Evolutionary conservation across 2,113 vertebrate species (phyloP).

Genomic region (Cyprichromis sp.): DNA sequence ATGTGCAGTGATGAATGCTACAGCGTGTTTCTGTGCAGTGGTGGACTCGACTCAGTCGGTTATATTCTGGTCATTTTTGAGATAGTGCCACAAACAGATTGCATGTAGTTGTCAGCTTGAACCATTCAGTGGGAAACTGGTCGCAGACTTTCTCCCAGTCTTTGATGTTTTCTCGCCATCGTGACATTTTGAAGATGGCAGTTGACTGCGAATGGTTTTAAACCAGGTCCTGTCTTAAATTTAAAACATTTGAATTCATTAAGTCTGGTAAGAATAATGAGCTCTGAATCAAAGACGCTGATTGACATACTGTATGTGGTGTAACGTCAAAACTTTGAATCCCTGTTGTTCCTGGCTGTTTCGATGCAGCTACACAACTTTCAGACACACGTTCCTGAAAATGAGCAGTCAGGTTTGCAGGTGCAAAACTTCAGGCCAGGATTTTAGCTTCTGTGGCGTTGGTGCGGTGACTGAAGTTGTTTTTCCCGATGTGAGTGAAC

Average conservation of each 20-base stretch:
- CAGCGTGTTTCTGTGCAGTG: neutral
- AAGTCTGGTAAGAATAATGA: neutral
- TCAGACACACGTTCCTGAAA: neutral
- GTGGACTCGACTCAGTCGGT: neutral
- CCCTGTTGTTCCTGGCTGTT: neutral
- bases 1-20: neutral
- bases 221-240: neutral
- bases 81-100: neutral
- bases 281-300: neutral
- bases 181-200: neutral
- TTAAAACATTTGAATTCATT: neutral
- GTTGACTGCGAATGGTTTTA: neutral
- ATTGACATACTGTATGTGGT: neutral
- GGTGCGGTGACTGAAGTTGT: neutral
- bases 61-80: neutral
- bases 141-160: neutral
- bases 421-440: neutral
- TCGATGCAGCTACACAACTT: neutral
- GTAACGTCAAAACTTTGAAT: neutral
- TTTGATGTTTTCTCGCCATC: neutral
- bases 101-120: neutral
- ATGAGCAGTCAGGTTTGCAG: neutral
- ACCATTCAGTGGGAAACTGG: neutral
- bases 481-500: neutral
- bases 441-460: neutral